Base-by-base conservation (phyloP, 2,888 invertebrate genomes). In the Hyposoter didymator region DNA sequence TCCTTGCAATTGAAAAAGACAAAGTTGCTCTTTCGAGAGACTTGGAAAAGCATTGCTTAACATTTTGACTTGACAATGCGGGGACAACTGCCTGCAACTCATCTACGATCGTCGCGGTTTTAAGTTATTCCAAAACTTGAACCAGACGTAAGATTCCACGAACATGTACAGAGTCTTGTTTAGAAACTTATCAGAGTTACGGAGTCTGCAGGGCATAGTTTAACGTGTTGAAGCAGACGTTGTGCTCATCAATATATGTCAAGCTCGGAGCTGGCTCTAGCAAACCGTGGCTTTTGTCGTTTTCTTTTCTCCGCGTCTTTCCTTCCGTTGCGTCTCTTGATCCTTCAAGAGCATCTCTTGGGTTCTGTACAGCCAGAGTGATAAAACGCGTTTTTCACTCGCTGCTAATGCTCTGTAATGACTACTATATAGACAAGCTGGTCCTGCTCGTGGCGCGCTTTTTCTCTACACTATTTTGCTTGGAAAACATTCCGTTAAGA, bases 381-480 rank as follows among this genome's bases (percentile, higher is more conserved):
- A 72, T 72, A 49, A 72, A 72, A 72, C 64, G 39, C 64, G 47
- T 75, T 75, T 75, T 64, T 55, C 75, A 47, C 47, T 75, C 47
- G 47, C 47, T 59, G 55, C 73, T 64, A 32, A 28, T 47, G 47
- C 47, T 64, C 64, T 12, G 32, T 52, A 64, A 75, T 55, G 47
- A 75, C 75, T 75, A 17, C 64, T 47, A 75, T 62, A 62, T 45
- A 45, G 62, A 64, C 45, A 64, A 52, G 72, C 52, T 19, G 32
- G 52, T 49, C 47, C 72, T 47, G 32, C 32, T 35, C 72, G 19
- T 72, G 1, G 47, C 32, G 72, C 52, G 52, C 72, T 72, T 49
- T 47, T 59, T 62, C 75, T 75, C 62, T 32, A 3, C 22, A 35
- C 47, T 64, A 75, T 75, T 75, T 49, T 64, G 28, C 75, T 75